Base-by-base conservation (phyloP, 2,888 invertebrate species). In the Limnephilus marmoratus region DNA sequence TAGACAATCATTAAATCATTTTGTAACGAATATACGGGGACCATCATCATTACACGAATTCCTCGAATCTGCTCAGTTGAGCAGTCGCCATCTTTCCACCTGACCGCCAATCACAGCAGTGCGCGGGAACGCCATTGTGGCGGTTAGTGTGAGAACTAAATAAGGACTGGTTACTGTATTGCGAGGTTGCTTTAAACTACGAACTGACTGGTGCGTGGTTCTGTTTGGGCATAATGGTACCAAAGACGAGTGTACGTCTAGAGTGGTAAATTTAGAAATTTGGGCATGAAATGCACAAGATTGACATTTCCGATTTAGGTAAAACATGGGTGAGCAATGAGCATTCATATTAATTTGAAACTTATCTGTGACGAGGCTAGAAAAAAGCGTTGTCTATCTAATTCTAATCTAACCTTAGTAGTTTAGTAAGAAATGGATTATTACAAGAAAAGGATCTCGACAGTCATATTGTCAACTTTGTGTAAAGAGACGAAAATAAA, bases 51-150 rank as follows among this genome's bases (percentile, higher is more conserved):
- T 88, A 53, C 37, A 29, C 31, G 80, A 88, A 86, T 88, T 88
- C 88, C 88, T 29, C 68, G 88, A 53, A 88, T 88, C 68, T 37
- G 34, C 34, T 88, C 68, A 53, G 53, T 88, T 80, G 37, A 80
- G 80, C 88, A 34, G 80, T 15, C 68, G 80, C 80, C 68, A 68
- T 68, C 68, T 68, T 9, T 68, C 68, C 68, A 80, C 34, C 53
- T 68, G 88, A 29, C 80, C 88, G 88, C 88, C 88, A 88, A 88
- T 88, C 88, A 88, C 88, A 18, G 87, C 31, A n/a, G 31, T 18
- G 68, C 68, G 68, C 31, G 68, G 37, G 37, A 86, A 88, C 88
- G 34, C 80, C 88, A 68, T 88, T 88, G 34, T 68, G 5, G 18
- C 18, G 24, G 18, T 88, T 68, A 88, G 88, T 88, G 88, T 88